Conservation (phyloP, 2,113 vertebrate species). For the Gymnorhina tibicen region DNA sequence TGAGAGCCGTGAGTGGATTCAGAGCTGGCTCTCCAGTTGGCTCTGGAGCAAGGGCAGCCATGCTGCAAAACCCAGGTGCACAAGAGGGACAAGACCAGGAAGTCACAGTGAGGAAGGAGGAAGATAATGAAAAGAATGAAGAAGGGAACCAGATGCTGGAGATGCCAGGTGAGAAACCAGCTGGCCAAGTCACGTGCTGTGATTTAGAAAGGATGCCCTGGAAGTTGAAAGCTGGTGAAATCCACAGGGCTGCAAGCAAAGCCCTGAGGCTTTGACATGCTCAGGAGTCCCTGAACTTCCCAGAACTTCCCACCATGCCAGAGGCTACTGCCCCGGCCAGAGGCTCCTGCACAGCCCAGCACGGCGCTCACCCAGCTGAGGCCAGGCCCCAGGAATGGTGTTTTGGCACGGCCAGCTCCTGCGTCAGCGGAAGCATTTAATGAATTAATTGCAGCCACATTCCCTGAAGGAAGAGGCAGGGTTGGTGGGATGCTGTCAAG, state of each 20-base stretch:
- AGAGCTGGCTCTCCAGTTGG: neutral
- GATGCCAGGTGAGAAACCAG: neutral
- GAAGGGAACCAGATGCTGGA: neutral
- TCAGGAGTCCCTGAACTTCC: neutral
- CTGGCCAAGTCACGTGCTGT: fast-evolving
- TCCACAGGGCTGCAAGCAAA: neutral
- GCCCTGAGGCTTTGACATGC: fast-evolving
- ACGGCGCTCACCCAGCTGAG: neutral
- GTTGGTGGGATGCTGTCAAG: neutral
- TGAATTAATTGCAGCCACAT: conserved; percentile 23
- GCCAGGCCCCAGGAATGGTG: neutral
- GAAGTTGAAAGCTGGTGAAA: neutral
- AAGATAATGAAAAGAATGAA: neutral
- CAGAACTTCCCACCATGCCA: neutral
- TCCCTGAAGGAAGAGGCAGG: neutral
- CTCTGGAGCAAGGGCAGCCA: fast-evolving
- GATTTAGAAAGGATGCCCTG: neutral
- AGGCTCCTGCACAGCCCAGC: neutral
- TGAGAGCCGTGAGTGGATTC: neutral
- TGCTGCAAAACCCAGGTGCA: neutral
- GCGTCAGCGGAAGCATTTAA: neutral
- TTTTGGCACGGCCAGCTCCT: neutral
- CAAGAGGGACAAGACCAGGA: neutral
- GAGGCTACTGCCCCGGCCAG: neutral
- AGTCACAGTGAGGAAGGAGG: neutral